These are phyloP conservation scores for Campoletis sonorensis DNA, from an alignment of 1,140 invertebrate genomes.

Conservation along the genomic window DNA sequence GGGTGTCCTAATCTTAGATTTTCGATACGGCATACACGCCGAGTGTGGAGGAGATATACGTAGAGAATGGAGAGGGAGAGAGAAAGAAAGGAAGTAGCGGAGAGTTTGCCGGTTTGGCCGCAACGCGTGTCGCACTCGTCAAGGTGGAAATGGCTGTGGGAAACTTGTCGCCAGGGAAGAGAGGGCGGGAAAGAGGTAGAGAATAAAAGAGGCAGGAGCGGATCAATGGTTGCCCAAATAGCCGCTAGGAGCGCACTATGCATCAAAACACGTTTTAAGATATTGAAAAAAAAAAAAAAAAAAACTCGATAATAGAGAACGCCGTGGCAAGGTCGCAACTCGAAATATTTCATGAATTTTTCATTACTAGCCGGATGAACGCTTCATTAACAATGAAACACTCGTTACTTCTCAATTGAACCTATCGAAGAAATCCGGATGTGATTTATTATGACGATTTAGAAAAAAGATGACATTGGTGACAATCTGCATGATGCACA, in stretches of 20 bases:
- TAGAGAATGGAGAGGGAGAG: neutral
- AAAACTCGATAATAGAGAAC: neutral
- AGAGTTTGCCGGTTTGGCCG: constrained; percentile 53
- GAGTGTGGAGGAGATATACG: neutral
- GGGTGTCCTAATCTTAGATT: constrained; percentile 61
- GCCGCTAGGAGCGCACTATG: constrained; percentile 11
- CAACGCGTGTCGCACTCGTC: constrained; percentile 52
- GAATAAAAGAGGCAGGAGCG: constrained; percentile 48
- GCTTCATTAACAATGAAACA: no score
- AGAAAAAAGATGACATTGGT: no score
- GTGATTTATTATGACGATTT: no score
- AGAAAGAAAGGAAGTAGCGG: constrained; percentile 1
- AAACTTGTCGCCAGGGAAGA: constrained; percentile 38
- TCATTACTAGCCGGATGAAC: no score
- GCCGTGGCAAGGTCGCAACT: neutral
- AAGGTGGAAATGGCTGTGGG: constrained; percentile 48
- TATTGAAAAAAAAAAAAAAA: constrained; percentile 21
- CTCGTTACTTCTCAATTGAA: no score
- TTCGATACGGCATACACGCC: constrained; percentile 55
- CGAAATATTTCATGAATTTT: constrained; percentile 21
- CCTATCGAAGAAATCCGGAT: no score
- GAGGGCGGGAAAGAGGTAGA: neutral
- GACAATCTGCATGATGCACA: no score
- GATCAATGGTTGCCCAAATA: constrained; percentile 60
- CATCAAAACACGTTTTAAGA: neutral